Conservation (phyloP, 2,113 vertebrate species). For the Anser brachyrhynchus region DNA sequence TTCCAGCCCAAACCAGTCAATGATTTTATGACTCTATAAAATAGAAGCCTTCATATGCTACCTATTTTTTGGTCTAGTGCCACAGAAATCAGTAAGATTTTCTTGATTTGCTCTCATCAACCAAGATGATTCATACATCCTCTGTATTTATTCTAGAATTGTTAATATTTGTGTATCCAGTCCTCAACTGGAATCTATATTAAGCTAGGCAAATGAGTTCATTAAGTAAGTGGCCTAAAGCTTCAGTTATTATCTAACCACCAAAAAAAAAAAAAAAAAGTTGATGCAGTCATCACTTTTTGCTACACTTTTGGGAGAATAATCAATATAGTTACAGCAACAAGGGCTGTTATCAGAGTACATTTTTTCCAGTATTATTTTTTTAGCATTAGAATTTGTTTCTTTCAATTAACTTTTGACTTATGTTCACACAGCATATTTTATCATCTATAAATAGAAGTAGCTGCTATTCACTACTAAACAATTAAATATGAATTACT, state of each 20-base stretch:
- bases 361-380: neutral
- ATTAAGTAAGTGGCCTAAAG: neutral
- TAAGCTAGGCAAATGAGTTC: neutral
- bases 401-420: neutral
- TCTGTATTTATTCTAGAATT: neutral
- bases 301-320: neutral
- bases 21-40: no score
- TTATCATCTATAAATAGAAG: conserved; percentile 3
- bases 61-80: neutral
- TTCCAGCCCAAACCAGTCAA: no score
- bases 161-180: neutral
- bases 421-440: neutral
- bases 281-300: neutral
- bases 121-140: neutral
- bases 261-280: neutral
- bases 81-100: neutral
- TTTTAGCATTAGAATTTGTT: neutral
- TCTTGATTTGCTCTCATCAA: neutral
- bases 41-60: neutral
- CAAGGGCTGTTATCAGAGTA: neutral
- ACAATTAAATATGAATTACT: conserved; percentile 8
- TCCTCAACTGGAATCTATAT: neutral
- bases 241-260: neutral
- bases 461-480: neutral
- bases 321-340: neutral